phyloP scores from a whole-genome alignment of 2,797 vertebrate species.

The Schizopygopsis malacanthus region DNA sequence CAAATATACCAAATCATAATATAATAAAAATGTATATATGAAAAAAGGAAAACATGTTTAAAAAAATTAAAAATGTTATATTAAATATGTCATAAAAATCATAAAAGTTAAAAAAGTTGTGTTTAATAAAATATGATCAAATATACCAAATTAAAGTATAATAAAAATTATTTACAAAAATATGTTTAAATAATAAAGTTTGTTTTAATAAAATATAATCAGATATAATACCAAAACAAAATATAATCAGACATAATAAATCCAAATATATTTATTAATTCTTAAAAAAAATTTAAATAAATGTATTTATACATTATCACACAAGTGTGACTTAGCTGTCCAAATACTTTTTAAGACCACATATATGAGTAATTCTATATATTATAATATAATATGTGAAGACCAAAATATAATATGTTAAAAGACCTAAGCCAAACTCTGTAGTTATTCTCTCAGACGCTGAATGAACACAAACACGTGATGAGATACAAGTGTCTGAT shows the following conservation, averaged over 20 bases:
- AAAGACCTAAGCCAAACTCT: not conserved
- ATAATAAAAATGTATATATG: not conserved
- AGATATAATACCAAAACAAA: not conserved
- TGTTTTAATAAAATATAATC: not conserved
- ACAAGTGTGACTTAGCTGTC: not conserved
- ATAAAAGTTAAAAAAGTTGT: not conserved
- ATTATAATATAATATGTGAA: not conserved
- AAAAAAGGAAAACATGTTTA: not conserved
- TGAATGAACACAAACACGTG: not conserved
- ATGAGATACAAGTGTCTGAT: constrained; percentile 9
- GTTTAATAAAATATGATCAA: not conserved
- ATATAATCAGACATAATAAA: not conserved
- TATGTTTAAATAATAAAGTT: not conserved
- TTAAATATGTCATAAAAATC: not conserved
- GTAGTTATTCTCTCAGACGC: not conserved
- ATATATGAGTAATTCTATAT: not conserved
- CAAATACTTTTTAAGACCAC: not conserved
- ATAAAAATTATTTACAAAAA: too few species aligned
- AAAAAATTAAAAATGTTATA: not conserved
- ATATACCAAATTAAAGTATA: not conserved
- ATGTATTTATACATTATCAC: not conserved
- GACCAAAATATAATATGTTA: too few species aligned
- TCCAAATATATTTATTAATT: not conserved
- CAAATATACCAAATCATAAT: not conserved
- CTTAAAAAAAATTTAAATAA: not conserved